Conservation (phyloP, 2,113 vertebrate genomes). For the Hyperopisus bebe region DNA sequence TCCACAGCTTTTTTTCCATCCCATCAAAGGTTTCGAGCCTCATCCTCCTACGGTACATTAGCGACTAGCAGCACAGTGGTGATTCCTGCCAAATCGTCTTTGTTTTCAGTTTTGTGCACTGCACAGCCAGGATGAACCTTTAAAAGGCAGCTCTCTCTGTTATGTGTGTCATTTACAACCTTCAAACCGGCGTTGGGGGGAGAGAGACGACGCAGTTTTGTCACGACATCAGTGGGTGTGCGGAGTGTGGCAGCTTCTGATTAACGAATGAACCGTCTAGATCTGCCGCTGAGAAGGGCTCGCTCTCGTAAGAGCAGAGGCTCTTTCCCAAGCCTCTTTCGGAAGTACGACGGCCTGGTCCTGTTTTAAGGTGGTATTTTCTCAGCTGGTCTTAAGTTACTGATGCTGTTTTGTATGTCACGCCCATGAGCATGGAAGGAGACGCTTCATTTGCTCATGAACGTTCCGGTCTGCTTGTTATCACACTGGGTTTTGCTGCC, state of each 20-base stretch:
- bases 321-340: background rate
- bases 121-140: background rate
- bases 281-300: constrained; percentile 55
- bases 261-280: constrained; percentile 74
- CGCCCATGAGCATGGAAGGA: no score
- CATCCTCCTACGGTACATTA: background rate
- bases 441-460: background rate
- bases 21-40: background rate
- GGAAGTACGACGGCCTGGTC: background rate
- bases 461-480: background rate
- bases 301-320: background rate
- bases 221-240: constrained; percentile 70
- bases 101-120: background rate
- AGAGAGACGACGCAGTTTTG: constrained; percentile 67
- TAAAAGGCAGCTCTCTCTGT: constrained; percentile 45
- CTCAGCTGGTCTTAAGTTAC: background rate
- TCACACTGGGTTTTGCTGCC: background rate
- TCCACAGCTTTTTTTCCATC: background rate
- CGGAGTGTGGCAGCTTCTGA: constrained; percentile 62
- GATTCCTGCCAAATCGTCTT: background rate
- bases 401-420: background rate
- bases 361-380: background rate
- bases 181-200: constrained; percentile 72
- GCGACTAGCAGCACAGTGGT: constrained; percentile 1
- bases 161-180: constrained; percentile 69